Evolutionary conservation across 2,797 vertebrate genomes (phyloP).

Genomic region (Spinibarbus caldwelli): DNA sequence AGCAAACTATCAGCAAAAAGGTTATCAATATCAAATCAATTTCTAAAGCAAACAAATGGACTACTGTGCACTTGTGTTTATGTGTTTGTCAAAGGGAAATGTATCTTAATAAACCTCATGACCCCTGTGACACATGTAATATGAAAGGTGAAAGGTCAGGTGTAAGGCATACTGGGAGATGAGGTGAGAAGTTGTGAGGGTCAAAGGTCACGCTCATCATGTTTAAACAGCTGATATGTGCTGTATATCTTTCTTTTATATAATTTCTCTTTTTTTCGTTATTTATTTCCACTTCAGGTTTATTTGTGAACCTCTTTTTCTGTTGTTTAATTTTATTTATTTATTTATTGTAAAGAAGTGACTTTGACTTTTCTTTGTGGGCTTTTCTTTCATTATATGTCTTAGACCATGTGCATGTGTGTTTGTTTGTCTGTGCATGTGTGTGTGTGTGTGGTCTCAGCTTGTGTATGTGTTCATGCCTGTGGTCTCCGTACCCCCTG

Average conservation of each 20-base stretch:
- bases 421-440: constrained; percentile 15
- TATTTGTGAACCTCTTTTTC: background rate
- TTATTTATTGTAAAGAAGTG: background rate
- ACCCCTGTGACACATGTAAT: constrained; percentile 40
- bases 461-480: constrained; percentile 18
- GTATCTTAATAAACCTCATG: constrained; percentile 64
- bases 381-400: background rate
- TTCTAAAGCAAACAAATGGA: background rate
- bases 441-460: constrained; percentile 28
- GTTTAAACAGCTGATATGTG: constrained; percentile 3
- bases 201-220: constrained; percentile 38
- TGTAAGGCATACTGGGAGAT: constrained; percentile 10
- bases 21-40: background rate
- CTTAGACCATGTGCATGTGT: background rate
- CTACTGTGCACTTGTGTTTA: background rate
- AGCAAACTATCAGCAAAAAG: background rate
- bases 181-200: constrained; percentile 31
- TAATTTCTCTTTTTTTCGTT: background rate
- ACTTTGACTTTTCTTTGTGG: background rate
- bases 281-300: background rate
- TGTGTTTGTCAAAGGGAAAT: background rate
- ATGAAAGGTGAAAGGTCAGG: constrained; percentile 18
- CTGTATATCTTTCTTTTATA: background rate
- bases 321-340: background rate
- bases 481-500: constrained; percentile 17